Percentiles rank a stretch among this genome's conserved stretches.
Evolutionary conservation across 2,797 vertebrate species (phyloP).

Genomic region (Hoplostethus mediterraneus): DNA sequence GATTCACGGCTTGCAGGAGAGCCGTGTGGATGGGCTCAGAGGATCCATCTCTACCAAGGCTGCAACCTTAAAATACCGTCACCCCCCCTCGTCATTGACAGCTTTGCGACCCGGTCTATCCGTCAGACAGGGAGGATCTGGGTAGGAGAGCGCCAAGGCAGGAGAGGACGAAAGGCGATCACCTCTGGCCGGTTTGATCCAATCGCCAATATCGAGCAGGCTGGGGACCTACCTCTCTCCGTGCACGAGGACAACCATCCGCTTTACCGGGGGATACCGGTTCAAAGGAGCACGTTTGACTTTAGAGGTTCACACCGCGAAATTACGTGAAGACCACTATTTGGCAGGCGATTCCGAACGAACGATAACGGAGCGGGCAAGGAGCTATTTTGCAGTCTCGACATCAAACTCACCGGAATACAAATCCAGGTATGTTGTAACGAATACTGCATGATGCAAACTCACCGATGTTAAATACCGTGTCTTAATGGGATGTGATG

Average conservation of each 20-base stretch:
- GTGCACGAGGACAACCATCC: constrained; percentile 63
- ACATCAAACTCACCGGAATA: constrained; percentile 59
- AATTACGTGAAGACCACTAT: constrained; percentile 13
- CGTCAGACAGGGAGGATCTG: constrained; percentile 76
- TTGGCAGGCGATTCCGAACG: constrained; percentile 21
- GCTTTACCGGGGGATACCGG: constrained; percentile 56
- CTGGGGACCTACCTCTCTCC: constrained; percentile 62
- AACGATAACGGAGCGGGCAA: constrained; percentile 45
- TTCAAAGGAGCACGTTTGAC: constrained; percentile 53
- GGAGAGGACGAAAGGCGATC: constrained; percentile 73
- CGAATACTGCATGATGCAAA: constrained; percentile 47
- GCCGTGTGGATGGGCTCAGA: constrained; percentile 67
- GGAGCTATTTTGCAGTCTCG: constrained; percentile 50
- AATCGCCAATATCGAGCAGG: constrained; percentile 60
- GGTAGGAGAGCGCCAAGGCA: constrained; percentile 67
- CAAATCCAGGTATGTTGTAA: constrained; percentile 77
- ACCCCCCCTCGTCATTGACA: constrained; percentile 73
- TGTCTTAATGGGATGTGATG: constrained; percentile 32
- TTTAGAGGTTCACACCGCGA: constrained; percentile 30
- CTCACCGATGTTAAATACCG: constrained; percentile 14
- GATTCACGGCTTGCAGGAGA: constrained; percentile 79
- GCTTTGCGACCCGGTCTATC: constrained; percentile 78
- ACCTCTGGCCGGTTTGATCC: constrained; percentile 74
- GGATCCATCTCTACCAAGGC: constrained; percentile 66
- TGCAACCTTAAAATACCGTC: constrained; percentile 77